Base-by-base conservation (phyloP, 1,140 invertebrate genomes). In the Platyscapa corneri region DNA sequence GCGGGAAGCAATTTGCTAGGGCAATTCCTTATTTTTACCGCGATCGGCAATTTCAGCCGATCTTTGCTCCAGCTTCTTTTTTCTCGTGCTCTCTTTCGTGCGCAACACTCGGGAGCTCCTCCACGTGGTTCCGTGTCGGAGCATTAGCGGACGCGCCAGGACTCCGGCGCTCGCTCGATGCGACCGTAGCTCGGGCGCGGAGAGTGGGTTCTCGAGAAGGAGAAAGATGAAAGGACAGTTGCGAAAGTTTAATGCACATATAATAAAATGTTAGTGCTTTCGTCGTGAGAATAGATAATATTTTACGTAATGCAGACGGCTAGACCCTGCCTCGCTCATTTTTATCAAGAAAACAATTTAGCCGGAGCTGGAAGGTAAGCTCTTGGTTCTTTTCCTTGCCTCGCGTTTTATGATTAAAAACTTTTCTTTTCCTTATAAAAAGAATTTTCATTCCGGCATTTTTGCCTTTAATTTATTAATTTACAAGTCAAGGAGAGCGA, bases 1-100 rank as follows among this genome's bases (percentile, higher is more conserved):
- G 81, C 81, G 85, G 81, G 82, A 79, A 86, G 82, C 81, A 83
- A 86, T 86, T 86, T 86, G 64, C 80, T 75, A 77, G 78, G 56
- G 70, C 72, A 81, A 82, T 76, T 80, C 77, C 27, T 85, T 46
- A 80, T 80, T 85, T 85, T 84, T 84, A 79, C 70, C 32, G 20
- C 34, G 32, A 70, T 70, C 67, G 30, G 16, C 0, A 37, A 74
- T 74, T 74, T 1, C 37, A 0, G 34, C 32, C 10, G 39, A n/a
- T 42, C 37, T 14, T 7, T 5, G 70, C 32, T 42, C 23, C 10
- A 34, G 27, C 14, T 46, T 67, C 16, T 60, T 37, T 42, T 32
- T 60, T 49, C 32, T 49, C 72, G 56, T 39, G 37, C 23, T 46
- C 12, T 37, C 3, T n/a, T n/a, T 74, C n/a, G 5, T n/a, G n/a